Evolutionary conservation across 2,113 vertebrate genomes (phyloP).

Genomic region (Trachemys scripta): DNA sequence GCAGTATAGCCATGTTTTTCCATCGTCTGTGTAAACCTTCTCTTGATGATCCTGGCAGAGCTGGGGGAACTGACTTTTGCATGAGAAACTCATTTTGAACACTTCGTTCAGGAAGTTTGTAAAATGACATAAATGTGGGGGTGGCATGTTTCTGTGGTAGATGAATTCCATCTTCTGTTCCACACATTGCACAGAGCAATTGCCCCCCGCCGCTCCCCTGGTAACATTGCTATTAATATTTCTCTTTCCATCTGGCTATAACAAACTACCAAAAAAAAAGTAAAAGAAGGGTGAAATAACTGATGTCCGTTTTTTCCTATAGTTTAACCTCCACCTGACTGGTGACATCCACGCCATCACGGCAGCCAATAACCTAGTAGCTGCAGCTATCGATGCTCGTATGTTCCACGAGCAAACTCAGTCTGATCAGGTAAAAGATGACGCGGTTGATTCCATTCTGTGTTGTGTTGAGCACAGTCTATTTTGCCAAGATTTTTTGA

Average conservation of each 20-base stretch:
- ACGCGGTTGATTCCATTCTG: not conserved
- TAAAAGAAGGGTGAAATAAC: constrained; percentile 47
- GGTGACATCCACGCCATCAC: constrained; percentile 99
- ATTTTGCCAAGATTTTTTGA: not conserved
- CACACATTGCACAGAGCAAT: constrained; percentile 54
- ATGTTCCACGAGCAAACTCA: constrained; percentile 97
- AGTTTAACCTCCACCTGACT: constrained; percentile 99
- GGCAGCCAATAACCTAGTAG: constrained; percentile 95
- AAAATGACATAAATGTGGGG: constrained; percentile 61
- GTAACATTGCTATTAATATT: constrained; percentile 66
- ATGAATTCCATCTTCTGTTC: constrained; percentile 64
- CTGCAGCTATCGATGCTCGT: constrained; percentile 93
- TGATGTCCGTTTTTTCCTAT: constrained; percentile 27
- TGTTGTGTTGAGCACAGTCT: not conserved
- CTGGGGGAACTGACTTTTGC: not conserved
- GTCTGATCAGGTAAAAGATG: constrained; percentile 89
- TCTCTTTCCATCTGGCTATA: constrained; percentile 61
- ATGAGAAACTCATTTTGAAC: not conserved
- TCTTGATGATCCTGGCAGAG: not conserved
- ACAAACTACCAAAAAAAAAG: constrained; percentile 59
- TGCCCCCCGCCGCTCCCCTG: constrained; percentile 53
- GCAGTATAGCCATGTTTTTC: not conserved
- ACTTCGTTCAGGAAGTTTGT: constrained; percentile 58
- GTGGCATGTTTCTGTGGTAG: constrained; percentile 60
- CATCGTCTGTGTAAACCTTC: not conserved